A percentile compares a stretch with the other conserved stretches of the same genome.
Conservation (phyloP, 2,888 invertebrate species). For the Drosophila helvetica region DNA sequence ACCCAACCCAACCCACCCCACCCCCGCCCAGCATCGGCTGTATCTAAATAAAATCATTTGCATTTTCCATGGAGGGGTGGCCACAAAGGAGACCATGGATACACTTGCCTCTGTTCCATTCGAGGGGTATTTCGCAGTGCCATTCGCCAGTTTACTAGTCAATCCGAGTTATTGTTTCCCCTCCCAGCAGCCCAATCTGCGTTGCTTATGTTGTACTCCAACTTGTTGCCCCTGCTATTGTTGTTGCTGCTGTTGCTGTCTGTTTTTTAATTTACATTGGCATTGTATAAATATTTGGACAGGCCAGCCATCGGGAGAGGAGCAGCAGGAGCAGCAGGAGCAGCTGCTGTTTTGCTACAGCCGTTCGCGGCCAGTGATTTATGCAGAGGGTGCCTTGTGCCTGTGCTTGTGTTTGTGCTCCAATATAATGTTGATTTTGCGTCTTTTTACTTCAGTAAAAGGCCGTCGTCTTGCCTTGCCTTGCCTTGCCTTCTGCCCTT, state of each 20-base stretch:
- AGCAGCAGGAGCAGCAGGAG: constrained; percentile 27
- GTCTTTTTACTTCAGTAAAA: constrained; percentile 55
- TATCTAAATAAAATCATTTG: constrained; percentile 34
- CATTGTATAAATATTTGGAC: constrained; percentile 76
- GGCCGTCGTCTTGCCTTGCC: too few species aligned
- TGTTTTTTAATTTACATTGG: constrained; percentile 78
- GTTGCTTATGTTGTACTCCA: constrained; percentile 54
- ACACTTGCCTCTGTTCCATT: background rate
- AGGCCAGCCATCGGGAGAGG: constrained; percentile 52
- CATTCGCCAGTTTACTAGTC: constrained; percentile 7
- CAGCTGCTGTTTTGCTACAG: constrained; percentile 31
- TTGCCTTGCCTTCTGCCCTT: constrained; percentile 7
- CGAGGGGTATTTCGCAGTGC: constrained; percentile 1
- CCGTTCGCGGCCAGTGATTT: constrained; percentile 56
- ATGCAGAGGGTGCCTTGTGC: constrained; percentile 50
- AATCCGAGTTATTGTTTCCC: constrained; percentile 44
- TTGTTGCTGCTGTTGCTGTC: constrained; percentile 11
- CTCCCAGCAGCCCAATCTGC: constrained; percentile 1
- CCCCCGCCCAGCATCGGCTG: background rate
- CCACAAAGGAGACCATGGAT: background rate
- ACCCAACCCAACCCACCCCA: background rate
- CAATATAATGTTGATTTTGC: constrained; percentile 74
- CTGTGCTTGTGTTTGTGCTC: background rate
- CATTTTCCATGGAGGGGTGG: constrained; percentile 25
- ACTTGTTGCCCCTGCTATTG: constrained; percentile 65